Base-by-base conservation (phyloP, 2,888 invertebrate genomes). In the Cantharis rufa region DNA sequence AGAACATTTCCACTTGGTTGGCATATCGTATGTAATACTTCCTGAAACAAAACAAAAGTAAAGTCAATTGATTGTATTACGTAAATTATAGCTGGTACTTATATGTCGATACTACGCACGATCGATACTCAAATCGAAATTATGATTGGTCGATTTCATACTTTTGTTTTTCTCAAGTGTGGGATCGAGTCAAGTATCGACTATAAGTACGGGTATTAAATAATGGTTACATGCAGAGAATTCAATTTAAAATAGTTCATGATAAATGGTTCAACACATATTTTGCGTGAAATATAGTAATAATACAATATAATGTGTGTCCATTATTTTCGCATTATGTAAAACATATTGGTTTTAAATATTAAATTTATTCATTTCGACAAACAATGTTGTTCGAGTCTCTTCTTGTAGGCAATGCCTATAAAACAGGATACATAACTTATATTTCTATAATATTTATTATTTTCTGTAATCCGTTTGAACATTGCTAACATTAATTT, bases 11-110 rank as follows among this genome's bases (percentile, higher is more conserved):
- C 99, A 90, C 96, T 96, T 79, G 97, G 94, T 84, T 94, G 93
- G 89, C 97, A 98, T 88, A 99, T 99, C 84, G 98, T 98, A 91
- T 98, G 97, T 88, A 99, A 93, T 78, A 99, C 98, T 89, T 99
- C 98, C 98, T 98, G 94, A 1, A 95, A 95, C 90, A 91, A 89
- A 87, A 86, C 83, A 82, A 82, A 74, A 82, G 5, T 64, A 82
- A 74, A 82, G 16, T 64, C 13, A 64, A 2, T 18, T 64, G 1
- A 5, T 21, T 21, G 21, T 2, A 21, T 21, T 21, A 5, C 1
- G 1, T 5, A 4, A 21, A 7, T 21, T 24, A 24, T 24, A 1
- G 24, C 9, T 9, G 9, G 9, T 21, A 21, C 4, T 21, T 21
- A 0, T 21, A 4, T n/a, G 21, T 21, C 21, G 21, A 21, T 21